Evolutionary conservation across 2,113 vertebrate species (phyloP).

Genomic region (Oryzias melastigma): DNA sequence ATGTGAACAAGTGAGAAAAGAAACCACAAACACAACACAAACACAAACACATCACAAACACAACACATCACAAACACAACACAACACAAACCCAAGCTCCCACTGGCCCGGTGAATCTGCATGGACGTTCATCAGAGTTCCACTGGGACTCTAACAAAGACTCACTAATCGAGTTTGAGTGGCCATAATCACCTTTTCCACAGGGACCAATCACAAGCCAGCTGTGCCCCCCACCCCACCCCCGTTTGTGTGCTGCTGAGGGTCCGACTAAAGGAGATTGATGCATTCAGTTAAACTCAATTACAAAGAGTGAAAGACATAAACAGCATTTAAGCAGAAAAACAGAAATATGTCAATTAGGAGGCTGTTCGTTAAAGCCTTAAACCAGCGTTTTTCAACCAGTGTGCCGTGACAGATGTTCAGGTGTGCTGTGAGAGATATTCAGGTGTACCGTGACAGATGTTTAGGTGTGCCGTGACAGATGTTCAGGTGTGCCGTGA

Average conservation of each 20-base stretch:
- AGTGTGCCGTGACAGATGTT: too few relatives aligned
- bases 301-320: too few relatives aligned
- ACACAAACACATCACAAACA: neutral
- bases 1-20: neutral
- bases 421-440: too few relatives aligned
- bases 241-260: neutral
- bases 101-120: constrained; percentile 49
- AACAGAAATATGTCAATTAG: too few relatives aligned
- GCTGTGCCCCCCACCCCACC: constrained; percentile 52
- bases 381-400: too few relatives aligned
- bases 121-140: constrained; percentile 75
- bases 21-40: neutral
- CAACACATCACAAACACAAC: neutral
- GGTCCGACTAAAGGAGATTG: too few relatives aligned
- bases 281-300: too few relatives aligned
- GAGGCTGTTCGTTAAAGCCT: too few relatives aligned
- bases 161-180: constrained; percentile 71
- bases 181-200: constrained; percentile 54
- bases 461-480: too few relatives aligned
- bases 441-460: too few relatives aligned
- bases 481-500: too few relatives aligned
- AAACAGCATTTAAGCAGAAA: too few relatives aligned
- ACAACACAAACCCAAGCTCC: constrained; percentile 12
- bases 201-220: constrained; percentile 65
- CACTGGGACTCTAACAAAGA: constrained; percentile 65